Base-by-base conservation (phyloP, 2,888 invertebrate genomes). In the Nomada fucata region DNA sequence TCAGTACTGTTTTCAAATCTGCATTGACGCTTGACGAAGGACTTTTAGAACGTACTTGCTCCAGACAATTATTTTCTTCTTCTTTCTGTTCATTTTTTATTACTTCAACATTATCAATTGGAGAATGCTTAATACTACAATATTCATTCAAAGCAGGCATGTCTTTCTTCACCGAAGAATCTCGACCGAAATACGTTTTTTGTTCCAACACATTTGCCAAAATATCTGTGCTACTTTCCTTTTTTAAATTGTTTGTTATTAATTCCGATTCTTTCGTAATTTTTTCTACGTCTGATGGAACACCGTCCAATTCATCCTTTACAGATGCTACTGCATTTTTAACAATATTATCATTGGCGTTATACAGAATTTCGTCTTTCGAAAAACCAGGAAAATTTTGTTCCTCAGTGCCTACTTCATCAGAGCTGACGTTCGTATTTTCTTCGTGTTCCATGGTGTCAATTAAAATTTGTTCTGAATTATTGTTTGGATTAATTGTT, bases 1-100 rank as follows among this genome's bases (percentile, higher is more conserved):
- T 92, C 0, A 92, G 91, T 47, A 92, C 85, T 0, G 78, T 77
- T 82, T 89, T 90, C 9, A 85, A 79, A 36, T 86, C 80, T 2
- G 73, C 20, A 53, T 76, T 79, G 42, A 36, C 53, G 20, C 74
- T 70, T 23, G 64, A 71, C 2, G 20, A 61, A 26, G 47, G 15
- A 20, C 3, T 68, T 44, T 26, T 64, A 9, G 42, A 20, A 47
- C 55, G 18, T 15, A 7, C 42, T 53, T 47, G 44, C 13, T 76
- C 50, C 0, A 50, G 18, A 26, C 20, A 53, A n/a, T 52, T n/a
- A 29, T 52, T 4, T 11, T 69, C 15, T 2, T 76, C 23, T 20
- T 69, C 57, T 10, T 47, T 15, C 47, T 13, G 11, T 52, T 53
- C 23, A 11, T 26, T 15, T 67, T 67, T 52, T 2, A 0, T 36